Percentiles rank a stretch among this genome's conserved stretches.
Evolutionary conservation across 53 echinoderm and acorn worm species (phyloP).

Genomic region (Pentamera pediparva): DNA sequence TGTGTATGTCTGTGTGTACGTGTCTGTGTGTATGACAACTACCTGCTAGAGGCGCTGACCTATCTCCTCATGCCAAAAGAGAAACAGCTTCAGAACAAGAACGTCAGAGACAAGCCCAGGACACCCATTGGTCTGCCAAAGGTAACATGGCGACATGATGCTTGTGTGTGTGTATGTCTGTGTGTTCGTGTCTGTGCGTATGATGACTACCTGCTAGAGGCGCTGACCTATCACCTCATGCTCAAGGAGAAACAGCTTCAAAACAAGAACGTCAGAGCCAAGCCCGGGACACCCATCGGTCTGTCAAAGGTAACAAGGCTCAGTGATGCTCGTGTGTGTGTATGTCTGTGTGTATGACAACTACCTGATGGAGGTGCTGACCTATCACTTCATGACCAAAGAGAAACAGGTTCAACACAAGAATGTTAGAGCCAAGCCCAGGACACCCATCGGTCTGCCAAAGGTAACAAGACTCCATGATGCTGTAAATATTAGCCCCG

Average conservation of each 20-base stretch:
- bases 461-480: conserved; percentile 68
- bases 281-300: conserved; percentile 90
- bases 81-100: conserved; percentile 75
- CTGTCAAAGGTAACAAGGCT: conserved; percentile 76
- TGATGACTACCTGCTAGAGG: conserved; percentile 93
- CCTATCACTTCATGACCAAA: conserved; percentile 84
- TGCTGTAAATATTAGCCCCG: too few species aligned
- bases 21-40: too few species aligned
- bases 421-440: conserved; percentile 79
- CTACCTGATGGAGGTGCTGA: conserved; percentile 92
- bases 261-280: conserved; percentile 84
- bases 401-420: conserved; percentile 78
- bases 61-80: conserved; percentile 93
- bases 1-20: too few species aligned
- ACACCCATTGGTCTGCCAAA: conserved; percentile 98
- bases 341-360: conserved; percentile 56
- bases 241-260: conserved; percentile 75
- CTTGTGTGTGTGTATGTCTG: too few species aligned
- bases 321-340: too few species aligned
- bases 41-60: conserved; percentile 91
- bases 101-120: conserved; percentile 75
- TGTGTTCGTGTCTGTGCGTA: too few species aligned
- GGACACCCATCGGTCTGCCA: conserved; percentile 95
- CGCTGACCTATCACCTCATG: conserved; percentile 92
- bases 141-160: too few species aligned